Conservation (phyloP, 2,888 invertebrate species). For the Exephanes ischioxanthus region DNA sequence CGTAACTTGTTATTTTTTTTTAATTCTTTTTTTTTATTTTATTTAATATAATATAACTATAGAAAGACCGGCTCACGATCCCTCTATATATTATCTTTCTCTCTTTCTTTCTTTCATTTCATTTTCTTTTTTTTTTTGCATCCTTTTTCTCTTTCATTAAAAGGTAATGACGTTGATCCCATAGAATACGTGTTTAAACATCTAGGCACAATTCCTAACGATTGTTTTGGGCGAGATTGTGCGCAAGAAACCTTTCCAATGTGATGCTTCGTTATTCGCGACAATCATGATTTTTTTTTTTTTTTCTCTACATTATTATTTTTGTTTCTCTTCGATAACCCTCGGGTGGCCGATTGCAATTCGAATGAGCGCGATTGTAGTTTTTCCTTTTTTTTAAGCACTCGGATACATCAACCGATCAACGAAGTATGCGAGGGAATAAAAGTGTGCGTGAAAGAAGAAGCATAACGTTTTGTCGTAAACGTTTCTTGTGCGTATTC, state of each 20-base stretch:
- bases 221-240: slow-evolving; percentile 81
- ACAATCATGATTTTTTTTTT: slow-evolving; percentile 47
- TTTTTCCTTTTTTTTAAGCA: slow-evolving; percentile 30
- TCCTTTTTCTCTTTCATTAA: slow-evolving; percentile 68
- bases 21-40: slow-evolving; percentile 30
- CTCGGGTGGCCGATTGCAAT: not conserved
- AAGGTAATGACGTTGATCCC: slow-evolving; percentile 82
- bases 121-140: slow-evolving; percentile 51
- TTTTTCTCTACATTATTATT: slow-evolving; percentile 2
- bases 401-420: slow-evolving; percentile 6
- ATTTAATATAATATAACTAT: slow-evolving; percentile 69
- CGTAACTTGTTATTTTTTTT: slow-evolving; percentile 31
- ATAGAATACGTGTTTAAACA: slow-evolving; percentile 81
- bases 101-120: slow-evolving; percentile 53
- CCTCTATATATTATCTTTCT: slow-evolving; percentile 58
- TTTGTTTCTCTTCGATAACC: slow-evolving; percentile 44
- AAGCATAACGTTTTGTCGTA: slow-evolving; percentile 43
- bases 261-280: slow-evolving; percentile 49
- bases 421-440: slow-evolving; percentile 1
- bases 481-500: slow-evolving; percentile 60
- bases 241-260: slow-evolving; percentile 74
- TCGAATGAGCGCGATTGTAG: slow-evolving; percentile 5
- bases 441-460: slow-evolving; percentile 26
- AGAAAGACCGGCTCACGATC: slow-evolving; percentile 62
- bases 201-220: slow-evolving; percentile 83